phyloP scores from a whole-genome alignment of 37 sponge, comb jelly and placozoan species.

The Eunapius fragilis region DNA sequence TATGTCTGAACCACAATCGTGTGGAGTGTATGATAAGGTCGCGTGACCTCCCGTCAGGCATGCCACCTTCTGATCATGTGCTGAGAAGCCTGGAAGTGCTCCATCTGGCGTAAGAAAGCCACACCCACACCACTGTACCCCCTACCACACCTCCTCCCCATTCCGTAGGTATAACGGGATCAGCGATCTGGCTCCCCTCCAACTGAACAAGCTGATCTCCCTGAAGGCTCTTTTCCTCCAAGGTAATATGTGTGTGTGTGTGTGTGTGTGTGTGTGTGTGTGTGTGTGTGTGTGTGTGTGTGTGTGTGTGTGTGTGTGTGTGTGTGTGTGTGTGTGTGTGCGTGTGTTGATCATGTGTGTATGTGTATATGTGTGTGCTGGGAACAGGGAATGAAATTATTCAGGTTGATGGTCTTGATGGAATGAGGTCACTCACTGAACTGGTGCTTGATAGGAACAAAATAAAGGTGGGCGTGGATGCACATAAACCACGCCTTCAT shows the following conservation, averaged over 20 bases:
- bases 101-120: conserved; percentile 78
- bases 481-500: neutral
- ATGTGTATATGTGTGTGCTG: neutral
- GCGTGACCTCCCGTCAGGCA: neutral
- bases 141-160: neutral
- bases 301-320: neutral
- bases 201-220: conserved; percentile 32
- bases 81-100: conserved; percentile 85
- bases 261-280: conserved; percentile 10
- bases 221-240: conserved; percentile 70
- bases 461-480: conserved; percentile 69
- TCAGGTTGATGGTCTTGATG: conserved; percentile 81
- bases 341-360: no score
- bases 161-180: conserved; percentile 15
- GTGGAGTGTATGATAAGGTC: conserved; percentile 54
- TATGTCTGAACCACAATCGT: conserved; percentile 93
- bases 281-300: neutral
- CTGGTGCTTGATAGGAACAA: conserved; percentile 96
- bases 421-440: conserved; percentile 67
- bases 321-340: no score
- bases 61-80: conserved; percentile 3
- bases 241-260: conserved; percentile 40
- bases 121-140: neutral
- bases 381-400: conserved; percentile 85
- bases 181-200: neutral